Conservation (phyloP, 92 coral and sea anemone genomes). For the Galaxea fascicularis region DNA sequence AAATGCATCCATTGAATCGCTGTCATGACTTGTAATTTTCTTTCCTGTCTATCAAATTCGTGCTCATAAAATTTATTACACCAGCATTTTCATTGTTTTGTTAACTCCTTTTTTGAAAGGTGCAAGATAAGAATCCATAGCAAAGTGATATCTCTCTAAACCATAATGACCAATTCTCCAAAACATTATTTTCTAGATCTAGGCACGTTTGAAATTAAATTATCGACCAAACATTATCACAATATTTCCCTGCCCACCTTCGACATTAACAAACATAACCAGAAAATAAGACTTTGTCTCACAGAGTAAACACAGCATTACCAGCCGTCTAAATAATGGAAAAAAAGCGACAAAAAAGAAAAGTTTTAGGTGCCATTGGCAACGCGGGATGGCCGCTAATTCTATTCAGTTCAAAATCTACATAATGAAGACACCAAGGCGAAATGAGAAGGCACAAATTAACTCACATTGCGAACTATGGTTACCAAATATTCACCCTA, state of each 20-base stretch:
- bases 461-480: not conserved
- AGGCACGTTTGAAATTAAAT: conserved; percentile 6
- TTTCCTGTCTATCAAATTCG: not conserved
- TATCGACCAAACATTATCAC: conserved; percentile 12
- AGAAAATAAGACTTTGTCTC: conserved; percentile 22
- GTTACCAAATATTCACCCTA: not conserved
- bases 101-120: conserved; percentile 10
- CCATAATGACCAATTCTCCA: conserved; percentile 12
- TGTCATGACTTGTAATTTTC: not conserved
- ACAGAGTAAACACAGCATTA: conserved; percentile 23
- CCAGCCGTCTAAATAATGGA: conserved; percentile 17
- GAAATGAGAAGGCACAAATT: not conserved
- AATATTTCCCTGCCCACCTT: conserved; percentile 23
- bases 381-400: not conserved
- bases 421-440: not conserved
- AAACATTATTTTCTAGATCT: not conserved
- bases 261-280: conserved; percentile 15
- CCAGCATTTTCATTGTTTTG: conserved; percentile 25
- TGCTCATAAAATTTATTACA: conserved; percentile 26
- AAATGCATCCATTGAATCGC: not conserved
- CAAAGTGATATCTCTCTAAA: not conserved
- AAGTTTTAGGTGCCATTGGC: not conserved
- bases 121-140: not conserved
- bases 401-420: not conserved
- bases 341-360: conserved; percentile 7